phyloP scores from a whole-genome alignment of 2,888 invertebrate species.

The Buathra laborator region DNA sequence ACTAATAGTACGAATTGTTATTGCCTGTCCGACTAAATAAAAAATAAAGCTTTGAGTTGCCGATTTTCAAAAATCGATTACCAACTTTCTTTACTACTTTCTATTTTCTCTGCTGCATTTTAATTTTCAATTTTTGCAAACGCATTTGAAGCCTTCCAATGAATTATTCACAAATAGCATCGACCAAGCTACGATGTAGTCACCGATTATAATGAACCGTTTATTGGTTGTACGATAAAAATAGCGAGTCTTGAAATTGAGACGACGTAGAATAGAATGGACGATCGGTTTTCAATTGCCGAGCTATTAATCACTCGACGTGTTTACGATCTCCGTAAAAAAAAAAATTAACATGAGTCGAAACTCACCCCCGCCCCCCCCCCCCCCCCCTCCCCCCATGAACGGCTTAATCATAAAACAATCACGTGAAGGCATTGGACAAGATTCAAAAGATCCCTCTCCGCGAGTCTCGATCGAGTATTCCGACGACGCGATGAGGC shows the following conservation, averaged over 20 bases:
- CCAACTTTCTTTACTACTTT: too few species aligned
- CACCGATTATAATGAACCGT: neutral
- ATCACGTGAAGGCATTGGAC: slow-evolving; percentile 77
- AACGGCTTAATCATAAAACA: slow-evolving; percentile 85
- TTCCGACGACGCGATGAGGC: slow-evolving; percentile 68
- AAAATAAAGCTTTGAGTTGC: too few species aligned
- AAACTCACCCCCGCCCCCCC: slow-evolving; percentile 48
- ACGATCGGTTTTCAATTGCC: slow-evolving; percentile 83
- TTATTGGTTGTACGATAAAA: neutral
- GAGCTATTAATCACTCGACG: slow-evolving; percentile 83
- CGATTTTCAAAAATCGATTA: too few species aligned
- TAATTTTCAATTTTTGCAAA: too few species aligned
- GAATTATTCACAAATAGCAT: neutral
- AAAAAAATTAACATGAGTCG: slow-evolving; percentile 41
- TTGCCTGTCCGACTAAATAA: too few species aligned
- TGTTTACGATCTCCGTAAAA: slow-evolving; percentile 27
- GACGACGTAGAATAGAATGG: slow-evolving; percentile 72
- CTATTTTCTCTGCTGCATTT: too few species aligned
- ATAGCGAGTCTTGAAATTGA: slow-evolving; percentile 73
- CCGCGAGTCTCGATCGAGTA: slow-evolving; percentile 55
- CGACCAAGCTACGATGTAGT: neutral
- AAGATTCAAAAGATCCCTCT: slow-evolving; percentile 29
- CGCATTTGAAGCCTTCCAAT: too few species aligned
- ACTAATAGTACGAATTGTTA: too few species aligned
- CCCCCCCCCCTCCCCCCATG: slow-evolving; percentile 61